A percentile compares a stretch with the other conserved stretches of the same genome.
phyloP scores from a whole-genome alignment of 2,113 vertebrate genomes.

The Tapirus terrestris region DNA sequence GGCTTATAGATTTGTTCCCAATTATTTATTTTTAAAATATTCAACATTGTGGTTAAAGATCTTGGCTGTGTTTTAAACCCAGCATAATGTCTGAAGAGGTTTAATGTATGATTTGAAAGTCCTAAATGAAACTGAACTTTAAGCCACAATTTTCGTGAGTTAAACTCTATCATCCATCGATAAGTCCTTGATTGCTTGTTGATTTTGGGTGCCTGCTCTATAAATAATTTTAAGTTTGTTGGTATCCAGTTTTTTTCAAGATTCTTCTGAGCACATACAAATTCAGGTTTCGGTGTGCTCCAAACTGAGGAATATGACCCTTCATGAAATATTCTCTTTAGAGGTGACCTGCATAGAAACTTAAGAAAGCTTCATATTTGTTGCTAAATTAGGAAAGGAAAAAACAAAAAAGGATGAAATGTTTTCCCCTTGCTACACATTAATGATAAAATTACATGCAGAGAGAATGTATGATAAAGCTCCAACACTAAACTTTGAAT shows the following conservation, averaged over 20 bases:
- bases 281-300: not conserved
- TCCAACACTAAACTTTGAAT: slow-evolving; percentile 78
- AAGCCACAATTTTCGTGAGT: not conserved
- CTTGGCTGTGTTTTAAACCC: not conserved
- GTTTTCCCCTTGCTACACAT: slow-evolving; percentile 56
- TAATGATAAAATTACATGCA: slow-evolving; percentile 69
- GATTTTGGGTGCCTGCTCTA: not conserved
- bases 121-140: not conserved
- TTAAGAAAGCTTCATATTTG: slow-evolving; percentile 15
- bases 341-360: not conserved
- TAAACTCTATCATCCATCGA: not conserved
- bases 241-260: not conserved
- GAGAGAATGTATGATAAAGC: slow-evolving; percentile 75
- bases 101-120: not conserved
- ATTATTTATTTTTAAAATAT: not conserved
- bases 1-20: not conserved
- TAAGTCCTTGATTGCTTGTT: not conserved
- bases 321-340: not conserved
- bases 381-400: slow-evolving; percentile 57
- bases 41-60: not conserved
- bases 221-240: not conserved
- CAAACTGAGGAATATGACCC: not conserved
- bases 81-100: not conserved
- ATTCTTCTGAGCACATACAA: not conserved
- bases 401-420: slow-evolving; percentile 18